These are phyloP conservation scores for Sarcophaga bullata DNA, from an alignment of 1,140 invertebrate species.

Conservation along the genomic window DNA sequence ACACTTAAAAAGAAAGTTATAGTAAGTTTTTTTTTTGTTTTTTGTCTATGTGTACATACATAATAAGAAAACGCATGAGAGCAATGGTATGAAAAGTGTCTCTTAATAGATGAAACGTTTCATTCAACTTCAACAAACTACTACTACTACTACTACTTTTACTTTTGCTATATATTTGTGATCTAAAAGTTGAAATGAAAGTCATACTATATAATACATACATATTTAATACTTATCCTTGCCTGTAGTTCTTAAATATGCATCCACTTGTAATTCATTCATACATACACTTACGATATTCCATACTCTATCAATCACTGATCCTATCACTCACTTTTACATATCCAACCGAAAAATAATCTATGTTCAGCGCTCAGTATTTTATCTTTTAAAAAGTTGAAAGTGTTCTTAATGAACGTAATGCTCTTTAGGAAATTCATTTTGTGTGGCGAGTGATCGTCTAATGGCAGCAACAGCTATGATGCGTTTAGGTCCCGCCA, in stretches of 20 bases:
- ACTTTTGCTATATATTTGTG: background rate
- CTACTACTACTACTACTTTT: background rate
- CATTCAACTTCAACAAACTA: background rate
- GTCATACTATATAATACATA: background rate
- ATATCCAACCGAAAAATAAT: background rate
- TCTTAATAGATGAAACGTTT: background rate
- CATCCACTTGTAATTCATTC: background rate
- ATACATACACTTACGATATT: background rate
- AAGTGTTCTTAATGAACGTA: background rate
- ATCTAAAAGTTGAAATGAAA: background rate
- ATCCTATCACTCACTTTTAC: background rate
- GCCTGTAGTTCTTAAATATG: constrained; percentile 25
- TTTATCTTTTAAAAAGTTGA: background rate
- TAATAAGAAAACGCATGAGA: constrained; percentile 11
- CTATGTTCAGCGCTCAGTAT: constrained; percentile 2
- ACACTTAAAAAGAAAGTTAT: background rate
- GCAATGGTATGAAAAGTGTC: constrained; percentile 11
- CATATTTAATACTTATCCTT: background rate
- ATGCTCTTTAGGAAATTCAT: constrained; percentile 57
- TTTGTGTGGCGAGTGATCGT: constrained; percentile 63
- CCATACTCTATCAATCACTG: constrained; percentile 3
- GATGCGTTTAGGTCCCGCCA: constrained; percentile 67
- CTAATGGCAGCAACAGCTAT: constrained; percentile 61
- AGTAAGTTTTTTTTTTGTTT: background rate
- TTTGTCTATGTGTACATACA: constrained; percentile 12